A percentile compares a stretch with the other conserved stretches of the same genome.
Evolutionary conservation across 2,797 vertebrate genomes (phyloP).

Genomic region (Neosilurus hyrtlii): DNA sequence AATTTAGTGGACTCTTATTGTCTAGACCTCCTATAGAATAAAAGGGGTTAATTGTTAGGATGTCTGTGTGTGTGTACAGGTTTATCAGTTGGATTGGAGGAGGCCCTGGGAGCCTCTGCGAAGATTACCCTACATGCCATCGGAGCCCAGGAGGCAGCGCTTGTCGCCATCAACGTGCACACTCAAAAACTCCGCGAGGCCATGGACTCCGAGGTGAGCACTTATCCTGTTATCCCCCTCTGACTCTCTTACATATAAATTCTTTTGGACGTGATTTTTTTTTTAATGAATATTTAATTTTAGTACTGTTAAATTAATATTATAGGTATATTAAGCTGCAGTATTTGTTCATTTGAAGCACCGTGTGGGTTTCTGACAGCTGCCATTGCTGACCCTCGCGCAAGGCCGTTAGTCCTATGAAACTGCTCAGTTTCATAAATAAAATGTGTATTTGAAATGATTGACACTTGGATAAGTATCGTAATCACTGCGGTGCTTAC

Average conservation of each 20-base stretch:
- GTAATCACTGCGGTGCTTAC: neutral
- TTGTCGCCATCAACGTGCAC: slow-evolving; percentile 82
- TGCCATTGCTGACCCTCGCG: no score
- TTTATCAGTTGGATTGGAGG: slow-evolving; percentile 79
- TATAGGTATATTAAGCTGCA: neutral
- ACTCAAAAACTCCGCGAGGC: slow-evolving; percentile 83
- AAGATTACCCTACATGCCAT: slow-evolving; percentile 83
- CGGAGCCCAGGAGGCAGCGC: slow-evolving; percentile 86
- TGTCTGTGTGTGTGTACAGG: slow-evolving; percentile 64
- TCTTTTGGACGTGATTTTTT: neutral
- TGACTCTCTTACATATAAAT: neutral
- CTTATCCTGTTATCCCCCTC: neutral
- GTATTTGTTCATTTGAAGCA: neutral
- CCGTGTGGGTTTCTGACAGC: no score
- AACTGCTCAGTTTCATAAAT: no score
- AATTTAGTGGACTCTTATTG: neutral
- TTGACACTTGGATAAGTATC: neutral
- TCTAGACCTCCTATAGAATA: neutral
- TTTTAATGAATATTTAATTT: no score
- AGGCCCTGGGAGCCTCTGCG: slow-evolving; percentile 76
- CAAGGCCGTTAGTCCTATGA: no score
- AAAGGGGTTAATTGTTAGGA: neutral
- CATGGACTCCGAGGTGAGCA: slow-evolving; percentile 87
- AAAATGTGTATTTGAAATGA: neutral
- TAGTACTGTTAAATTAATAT: neutral